Evolutionary conservation across 2,888 invertebrate genomes (phyloP).

Genomic region (Oscheius sp.): DNA sequence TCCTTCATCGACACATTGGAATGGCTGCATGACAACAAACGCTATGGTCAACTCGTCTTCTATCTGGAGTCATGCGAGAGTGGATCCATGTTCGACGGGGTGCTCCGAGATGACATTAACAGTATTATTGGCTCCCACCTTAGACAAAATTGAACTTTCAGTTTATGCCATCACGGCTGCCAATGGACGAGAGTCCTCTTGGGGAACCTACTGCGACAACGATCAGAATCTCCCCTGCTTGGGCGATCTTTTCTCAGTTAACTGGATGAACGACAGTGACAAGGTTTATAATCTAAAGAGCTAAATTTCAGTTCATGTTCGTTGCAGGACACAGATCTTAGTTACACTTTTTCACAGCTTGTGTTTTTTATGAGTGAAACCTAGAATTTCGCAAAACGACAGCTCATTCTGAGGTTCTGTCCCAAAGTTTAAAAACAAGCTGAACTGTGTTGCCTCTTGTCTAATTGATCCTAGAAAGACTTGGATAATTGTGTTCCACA

Average conservation of each 20-base stretch:
- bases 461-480: too few relatives aligned
- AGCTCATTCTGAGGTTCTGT: too few relatives aligned
- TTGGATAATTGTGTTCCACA: too few relatives aligned
- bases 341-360: too few relatives aligned
- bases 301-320: too few relatives aligned
- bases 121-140: constrained; percentile 71
- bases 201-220: constrained; percentile 79
- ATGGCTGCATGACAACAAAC: constrained; percentile 74
- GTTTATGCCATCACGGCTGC: constrained; percentile 80
- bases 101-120: constrained; percentile 77
- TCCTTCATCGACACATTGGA: constrained; percentile 74
- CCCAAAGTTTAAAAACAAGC: too few relatives aligned
- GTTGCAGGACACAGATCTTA: too few relatives aligned
- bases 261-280: constrained; percentile 80
- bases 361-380: too few relatives aligned
- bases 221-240: constrained; percentile 74
- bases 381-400: too few relatives aligned
- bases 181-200: constrained; percentile 78
- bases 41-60: constrained; percentile 77
- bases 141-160: constrained; percentile 59
- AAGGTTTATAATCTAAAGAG: constrained; percentile 63
- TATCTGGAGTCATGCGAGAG: constrained; percentile 80
- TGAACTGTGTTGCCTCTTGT: too few relatives aligned
- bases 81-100: constrained; percentile 79
- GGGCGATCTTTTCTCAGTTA: constrained; percentile 79